Conservation (phyloP, 2,797 vertebrate species). For the Taenioides sp. region DNA sequence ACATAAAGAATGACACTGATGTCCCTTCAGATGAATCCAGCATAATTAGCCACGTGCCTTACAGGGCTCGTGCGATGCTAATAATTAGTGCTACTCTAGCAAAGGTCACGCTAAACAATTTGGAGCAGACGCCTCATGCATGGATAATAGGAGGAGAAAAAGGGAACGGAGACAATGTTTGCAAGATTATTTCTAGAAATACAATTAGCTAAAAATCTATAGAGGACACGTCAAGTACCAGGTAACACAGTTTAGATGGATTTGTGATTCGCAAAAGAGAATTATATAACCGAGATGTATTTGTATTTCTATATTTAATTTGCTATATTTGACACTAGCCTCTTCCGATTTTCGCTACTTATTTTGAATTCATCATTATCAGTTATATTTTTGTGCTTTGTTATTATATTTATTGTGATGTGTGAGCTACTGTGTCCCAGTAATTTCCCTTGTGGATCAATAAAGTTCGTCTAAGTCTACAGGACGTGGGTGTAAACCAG, state of each 20-base stretch:
- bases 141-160: constrained; percentile 71
- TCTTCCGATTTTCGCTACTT: too few species aligned
- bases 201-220: constrained; percentile 66
- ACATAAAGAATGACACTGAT: constrained; percentile 86
- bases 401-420: too few species aligned
- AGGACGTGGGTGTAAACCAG: constrained; percentile 59
- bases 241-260: constrained; percentile 67
- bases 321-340: too few species aligned
- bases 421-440: too few species aligned
- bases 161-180: constrained; percentile 9
- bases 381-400: too few species aligned
- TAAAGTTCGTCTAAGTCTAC: constrained; percentile 23
- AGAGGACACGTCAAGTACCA: constrained; percentile 55
- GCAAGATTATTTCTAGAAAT: constrained; percentile 37
- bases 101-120: constrained; percentile 90
- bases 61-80: constrained; percentile 87
- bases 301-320: too few species aligned
- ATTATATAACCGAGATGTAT: constrained; percentile 1
- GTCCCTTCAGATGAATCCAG: constrained; percentile 92
- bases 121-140: constrained; percentile 82
- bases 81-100: constrained; percentile 90
- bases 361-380: too few species aligned
- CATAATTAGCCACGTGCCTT: constrained; percentile 92
- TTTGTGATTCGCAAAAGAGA: constrained; percentile 65
- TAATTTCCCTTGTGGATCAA: too few species aligned